Conservation (phyloP, 2,888 invertebrate genomes). For the Entomobrya multifasciata region DNA sequence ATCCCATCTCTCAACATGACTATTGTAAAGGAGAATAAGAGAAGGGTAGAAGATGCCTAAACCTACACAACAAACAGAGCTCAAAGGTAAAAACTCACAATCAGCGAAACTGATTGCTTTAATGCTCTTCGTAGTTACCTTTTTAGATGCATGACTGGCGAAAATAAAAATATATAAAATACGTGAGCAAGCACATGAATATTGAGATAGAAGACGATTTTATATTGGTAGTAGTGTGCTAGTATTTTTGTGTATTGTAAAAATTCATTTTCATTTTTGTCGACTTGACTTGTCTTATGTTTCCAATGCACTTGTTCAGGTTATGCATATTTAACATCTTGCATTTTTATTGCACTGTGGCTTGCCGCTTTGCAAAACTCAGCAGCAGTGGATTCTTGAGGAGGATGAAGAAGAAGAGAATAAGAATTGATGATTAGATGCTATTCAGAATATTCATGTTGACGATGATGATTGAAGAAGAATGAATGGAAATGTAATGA, state of each 20-base stretch:
- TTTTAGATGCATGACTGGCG: conserved; percentile 43
- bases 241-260: too few species aligned
- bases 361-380: too few species aligned
- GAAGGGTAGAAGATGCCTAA: conserved; percentile 16
- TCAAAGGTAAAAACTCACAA: conserved; percentile 25
- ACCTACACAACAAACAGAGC: conserved; percentile 2
- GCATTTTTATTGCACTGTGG: too few species aligned
- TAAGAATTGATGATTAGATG: neutral
- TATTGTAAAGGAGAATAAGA: neutral
- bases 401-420: neutral
- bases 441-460: conserved; percentile 36
- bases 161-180: conserved; percentile 13
- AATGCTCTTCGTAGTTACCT: neutral
- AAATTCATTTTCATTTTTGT: too few species aligned
- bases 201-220: too few species aligned
- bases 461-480: conserved; percentile 28
- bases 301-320: too few species aligned
- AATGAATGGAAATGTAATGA: conserved; percentile 40
- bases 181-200: neutral
- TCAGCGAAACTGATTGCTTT: conserved; percentile 44
- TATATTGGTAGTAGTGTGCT: too few species aligned
- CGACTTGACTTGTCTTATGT: too few species aligned
- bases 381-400: too few species aligned
- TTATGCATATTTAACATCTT: too few species aligned
- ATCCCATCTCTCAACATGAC: neutral